Conservation (phyloP, 2,797 vertebrate species). For the Dermochelys coriacea region DNA sequence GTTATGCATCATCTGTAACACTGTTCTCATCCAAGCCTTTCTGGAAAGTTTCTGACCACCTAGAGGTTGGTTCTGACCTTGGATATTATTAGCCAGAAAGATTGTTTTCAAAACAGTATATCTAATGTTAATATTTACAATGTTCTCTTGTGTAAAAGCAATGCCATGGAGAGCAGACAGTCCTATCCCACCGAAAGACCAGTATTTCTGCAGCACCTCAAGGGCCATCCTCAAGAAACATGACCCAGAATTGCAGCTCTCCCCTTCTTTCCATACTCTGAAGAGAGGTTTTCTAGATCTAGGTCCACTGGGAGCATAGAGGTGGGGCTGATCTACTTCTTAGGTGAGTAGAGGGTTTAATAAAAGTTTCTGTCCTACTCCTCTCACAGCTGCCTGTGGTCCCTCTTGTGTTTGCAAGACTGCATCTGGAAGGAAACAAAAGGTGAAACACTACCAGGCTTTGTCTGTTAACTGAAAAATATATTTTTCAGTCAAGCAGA, state of each 20-base stretch:
- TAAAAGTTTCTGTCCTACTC: neutral
- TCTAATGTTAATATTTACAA: neutral
- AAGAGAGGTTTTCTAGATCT: neutral
- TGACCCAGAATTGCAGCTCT: neutral
- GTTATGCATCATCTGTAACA: neutral
- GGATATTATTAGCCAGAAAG: neutral
- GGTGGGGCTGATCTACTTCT: neutral
- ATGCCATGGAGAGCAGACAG: conserved; percentile 37
- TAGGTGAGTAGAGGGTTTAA: neutral
- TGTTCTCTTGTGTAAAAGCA: conserved; percentile 44
- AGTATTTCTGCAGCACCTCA: neutral
- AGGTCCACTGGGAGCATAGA: conserved; percentile 24
- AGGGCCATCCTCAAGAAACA: neutral
- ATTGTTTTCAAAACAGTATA: neutral
- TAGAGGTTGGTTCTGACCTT: neutral
- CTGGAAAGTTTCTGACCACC: neutral
- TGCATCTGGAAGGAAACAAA: conserved; percentile 60
- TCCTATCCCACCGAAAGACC: neutral
- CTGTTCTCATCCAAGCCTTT: neutral
- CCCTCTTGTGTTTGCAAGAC: neutral
- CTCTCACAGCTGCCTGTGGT: neutral
- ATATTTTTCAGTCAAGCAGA: conserved; percentile 63
- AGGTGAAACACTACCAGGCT: conserved; percentile 53
- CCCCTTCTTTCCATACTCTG: neutral
- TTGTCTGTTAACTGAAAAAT: conserved; percentile 58